Conservation (phyloP, 2,113 vertebrate genomes). For the Paramormyrops kingsleyae region DNA sequence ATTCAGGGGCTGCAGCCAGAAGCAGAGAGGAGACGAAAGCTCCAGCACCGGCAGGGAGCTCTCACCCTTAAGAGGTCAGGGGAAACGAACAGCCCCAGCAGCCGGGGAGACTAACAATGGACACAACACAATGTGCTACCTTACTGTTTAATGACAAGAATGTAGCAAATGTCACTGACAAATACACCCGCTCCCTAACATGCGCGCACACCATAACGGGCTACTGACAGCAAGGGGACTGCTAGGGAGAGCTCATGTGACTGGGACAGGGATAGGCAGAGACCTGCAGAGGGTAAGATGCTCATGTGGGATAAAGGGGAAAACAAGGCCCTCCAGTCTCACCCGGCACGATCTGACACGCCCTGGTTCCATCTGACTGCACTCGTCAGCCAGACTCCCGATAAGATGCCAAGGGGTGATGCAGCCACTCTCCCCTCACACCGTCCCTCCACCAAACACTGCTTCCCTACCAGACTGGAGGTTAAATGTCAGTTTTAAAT, state of each 20-base stretch:
- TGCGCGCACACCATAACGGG: background rate
- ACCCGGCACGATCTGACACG: slow-evolving; percentile 23
- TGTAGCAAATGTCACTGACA: background rate
- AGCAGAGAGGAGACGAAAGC: background rate
- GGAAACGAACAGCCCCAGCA: background rate
- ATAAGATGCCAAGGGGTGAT: background rate
- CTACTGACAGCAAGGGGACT: background rate
- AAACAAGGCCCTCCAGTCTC: slow-evolving; percentile 16
- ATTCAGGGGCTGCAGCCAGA: slow-evolving; percentile 14
- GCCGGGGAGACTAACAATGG: background rate
- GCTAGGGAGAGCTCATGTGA: background rate
- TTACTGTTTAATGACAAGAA: background rate
- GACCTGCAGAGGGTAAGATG: background rate
- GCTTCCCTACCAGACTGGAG: background rate
- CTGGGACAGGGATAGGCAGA: background rate
- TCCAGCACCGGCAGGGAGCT: background rate
- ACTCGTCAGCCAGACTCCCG: background rate
- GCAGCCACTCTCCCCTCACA: background rate
- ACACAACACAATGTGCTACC: background rate
- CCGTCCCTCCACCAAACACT: background rate
- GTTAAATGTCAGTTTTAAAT: background rate
- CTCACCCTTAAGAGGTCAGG: background rate
- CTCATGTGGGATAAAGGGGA: background rate
- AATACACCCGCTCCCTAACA: background rate
- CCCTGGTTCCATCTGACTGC: slow-evolving; percentile 7